Evolutionary conservation across 2,888 invertebrate genomes (phyloP), one percentile per base, ranked within the genome.

Genomic region (Pseudococcus longispinus): DNA sequence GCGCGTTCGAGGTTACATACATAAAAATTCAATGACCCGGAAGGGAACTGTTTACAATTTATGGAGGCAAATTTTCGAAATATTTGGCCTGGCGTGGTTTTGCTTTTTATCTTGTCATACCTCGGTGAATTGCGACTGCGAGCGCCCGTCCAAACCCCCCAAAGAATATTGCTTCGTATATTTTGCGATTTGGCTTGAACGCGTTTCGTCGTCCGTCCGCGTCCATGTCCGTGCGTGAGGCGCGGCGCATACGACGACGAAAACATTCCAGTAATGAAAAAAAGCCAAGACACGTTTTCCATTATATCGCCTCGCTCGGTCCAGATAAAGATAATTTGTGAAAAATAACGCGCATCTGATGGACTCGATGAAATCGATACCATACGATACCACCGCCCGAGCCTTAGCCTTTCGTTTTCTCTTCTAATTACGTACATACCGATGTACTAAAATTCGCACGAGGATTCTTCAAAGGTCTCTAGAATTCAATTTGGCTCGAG

Each of bases 1-100:
- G 60, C 60, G 60, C 60, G n/a, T 84, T 60, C 32, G 84, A 84
- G 55, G 84, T 55, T 84, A 84, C 84, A 84, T 84, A 84, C 55
- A 84, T 84, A 84, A 84, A 84, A 84, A 84, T 84, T 84, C 84
- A 84, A 84, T 84, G 84, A 51, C 55, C 84, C 84, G 84, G 55
- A 84, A 84, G 84, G 84, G 55, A 55, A 84, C 84, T 60, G 51
- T 84, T 37, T 60, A 84, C 84, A 84, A 84, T 84, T 84, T 84
- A 84, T 84, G 20, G 84, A 60, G 84, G 51, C 60, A 55, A 84
- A 84, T 84, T 84, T 84, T 84, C 60, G 60, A 84, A 84, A 84
- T 51, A 84, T 55, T 55, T 84, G 55, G 55, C 60, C 84, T 60
- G 84, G 60, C 51, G 60, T 60, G 55, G 29, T 51, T 51, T 60